Evolutionary conservation across 2,797 vertebrate species (phyloP).

Genomic region (Lagocephalus sceleratus): DNA sequence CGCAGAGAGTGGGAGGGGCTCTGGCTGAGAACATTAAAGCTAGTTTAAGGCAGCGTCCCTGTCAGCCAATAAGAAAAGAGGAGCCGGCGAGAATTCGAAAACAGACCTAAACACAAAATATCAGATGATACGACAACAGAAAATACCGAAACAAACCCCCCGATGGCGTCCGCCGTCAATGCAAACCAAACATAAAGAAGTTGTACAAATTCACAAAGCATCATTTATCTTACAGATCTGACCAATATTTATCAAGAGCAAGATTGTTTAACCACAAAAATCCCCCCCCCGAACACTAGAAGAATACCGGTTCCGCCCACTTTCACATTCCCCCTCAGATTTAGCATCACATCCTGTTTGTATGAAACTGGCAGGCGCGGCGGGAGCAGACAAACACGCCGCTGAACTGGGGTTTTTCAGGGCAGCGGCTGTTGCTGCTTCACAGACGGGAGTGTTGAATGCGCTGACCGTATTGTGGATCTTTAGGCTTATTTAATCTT

Average conservation of each 20-base stretch:
- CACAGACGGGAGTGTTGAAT: no score
- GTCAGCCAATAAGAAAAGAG: conserved; percentile 84
- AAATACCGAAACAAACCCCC: conserved; percentile 58
- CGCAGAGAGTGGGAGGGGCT: conserved; percentile 67
- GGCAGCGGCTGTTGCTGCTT: no score
- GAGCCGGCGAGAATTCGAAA: conserved; percentile 81
- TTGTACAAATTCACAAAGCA: conserved; percentile 93
- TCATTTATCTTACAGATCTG: conserved; percentile 84
- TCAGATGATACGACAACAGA: conserved; percentile 80
- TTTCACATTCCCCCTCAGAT: neutral
- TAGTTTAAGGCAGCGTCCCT: conserved; percentile 82
- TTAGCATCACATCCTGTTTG: neutral
- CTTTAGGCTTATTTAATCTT: no score
- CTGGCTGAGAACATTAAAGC: conserved; percentile 77
- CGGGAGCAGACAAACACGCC: no score
- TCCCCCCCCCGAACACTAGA: conserved; percentile 40
- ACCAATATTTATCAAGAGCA: conserved; percentile 80
- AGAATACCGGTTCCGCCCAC: conserved; percentile 45
- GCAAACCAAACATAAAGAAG: conserved; percentile 71
- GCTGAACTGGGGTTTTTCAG: no score
- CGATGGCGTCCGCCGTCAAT: conserved; percentile 78
- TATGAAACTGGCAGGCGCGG: no score
- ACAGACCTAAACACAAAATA: conserved; percentile 73
- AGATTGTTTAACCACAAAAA: conserved; percentile 75
- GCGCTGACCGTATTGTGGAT: no score